A percentile compares a stretch with the other conserved stretches of the same genome.
These are phyloP conservation scores for Lottia gigantea DNA, from an alignment of 2,888 invertebrate species.

Conservation along the genomic window DNA sequence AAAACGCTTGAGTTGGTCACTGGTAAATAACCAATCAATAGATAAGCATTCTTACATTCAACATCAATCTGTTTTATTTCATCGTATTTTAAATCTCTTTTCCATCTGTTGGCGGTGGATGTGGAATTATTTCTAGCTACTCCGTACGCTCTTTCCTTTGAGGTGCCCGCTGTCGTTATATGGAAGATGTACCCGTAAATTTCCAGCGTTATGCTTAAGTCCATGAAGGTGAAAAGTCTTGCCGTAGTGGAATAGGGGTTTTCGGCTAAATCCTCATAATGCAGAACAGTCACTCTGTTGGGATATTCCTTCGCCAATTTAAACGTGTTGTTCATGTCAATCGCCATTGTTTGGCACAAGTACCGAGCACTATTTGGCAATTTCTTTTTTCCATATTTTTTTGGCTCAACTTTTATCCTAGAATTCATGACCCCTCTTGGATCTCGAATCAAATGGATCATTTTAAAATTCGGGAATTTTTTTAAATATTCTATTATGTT, in stretches of 20 bases:
- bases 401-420: background rate
- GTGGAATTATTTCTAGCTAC: slow-evolving; percentile 12
- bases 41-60: slow-evolving; percentile 4
- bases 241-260: background rate
- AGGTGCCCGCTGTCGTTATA: background rate
- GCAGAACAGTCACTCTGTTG: background rate
- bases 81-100: background rate
- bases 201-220: background rate
- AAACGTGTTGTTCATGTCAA: background rate
- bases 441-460: slow-evolving; percentile 25
- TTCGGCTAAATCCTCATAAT: background rate
- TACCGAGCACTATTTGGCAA: no score
- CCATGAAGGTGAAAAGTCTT: background rate
- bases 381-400: no score
- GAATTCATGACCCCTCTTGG: slow-evolving; percentile 24
- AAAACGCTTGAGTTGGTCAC: background rate
- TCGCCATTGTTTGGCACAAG: background rate
- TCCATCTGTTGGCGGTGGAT: slow-evolving; percentile 16
- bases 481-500: background rate
- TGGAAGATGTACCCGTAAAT: background rate
- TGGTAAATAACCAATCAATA: slow-evolving; percentile 13
- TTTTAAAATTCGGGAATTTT: slow-evolving; percentile 17
- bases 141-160: background rate
- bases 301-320: background rate
- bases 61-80: background rate